Conservation (phyloP, 2,797 vertebrate species). For the Channa striata region DNA sequence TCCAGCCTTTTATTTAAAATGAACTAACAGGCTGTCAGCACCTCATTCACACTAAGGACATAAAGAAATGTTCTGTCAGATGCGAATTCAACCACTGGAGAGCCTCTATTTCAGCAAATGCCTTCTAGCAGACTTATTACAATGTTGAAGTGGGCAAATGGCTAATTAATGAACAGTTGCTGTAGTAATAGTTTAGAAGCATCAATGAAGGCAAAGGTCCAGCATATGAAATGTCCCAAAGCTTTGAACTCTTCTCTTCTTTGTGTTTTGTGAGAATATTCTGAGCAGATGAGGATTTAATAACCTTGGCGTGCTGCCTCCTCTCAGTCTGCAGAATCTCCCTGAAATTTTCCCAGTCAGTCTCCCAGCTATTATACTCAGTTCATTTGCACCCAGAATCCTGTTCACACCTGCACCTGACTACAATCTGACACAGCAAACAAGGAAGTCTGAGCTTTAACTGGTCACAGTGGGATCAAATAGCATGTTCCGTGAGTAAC, state of each 20-base stretch:
- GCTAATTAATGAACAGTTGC: conserved; percentile 72
- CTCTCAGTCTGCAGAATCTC: conserved; percentile 30
- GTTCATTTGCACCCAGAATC: conserved; percentile 30
- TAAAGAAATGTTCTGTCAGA: conserved; percentile 60
- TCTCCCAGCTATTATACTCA: conserved; percentile 1
- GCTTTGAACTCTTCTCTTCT: conserved; percentile 67
- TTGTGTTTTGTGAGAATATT: conserved; percentile 59
- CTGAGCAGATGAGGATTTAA: conserved; percentile 68
- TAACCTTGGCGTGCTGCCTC: conserved; percentile 44
- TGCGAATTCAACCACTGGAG: conserved; percentile 61
- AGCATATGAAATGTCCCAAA: conserved; percentile 56
- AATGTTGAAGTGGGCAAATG: conserved; percentile 60
- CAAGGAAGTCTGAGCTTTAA: conserved; percentile 45
- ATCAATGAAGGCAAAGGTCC: conserved; percentile 60
- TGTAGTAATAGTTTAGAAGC: conserved; percentile 60
- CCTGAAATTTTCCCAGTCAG: conserved; percentile 24
- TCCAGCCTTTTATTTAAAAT: conserved; percentile 48
- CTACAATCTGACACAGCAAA: conserved; percentile 16
- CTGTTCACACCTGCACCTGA: conserved; percentile 44
- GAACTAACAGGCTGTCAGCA: conserved; percentile 44
- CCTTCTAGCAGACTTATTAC: conserved; percentile 63
- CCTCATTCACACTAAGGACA: conserved; percentile 29
- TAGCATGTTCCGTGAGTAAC: conserved; percentile 18
- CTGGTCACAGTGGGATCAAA: conserved; percentile 67
- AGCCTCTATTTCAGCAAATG: conserved; percentile 55